Conservation (phyloP, 2,113 vertebrate species). For the Sceloporus tristichus region DNA sequence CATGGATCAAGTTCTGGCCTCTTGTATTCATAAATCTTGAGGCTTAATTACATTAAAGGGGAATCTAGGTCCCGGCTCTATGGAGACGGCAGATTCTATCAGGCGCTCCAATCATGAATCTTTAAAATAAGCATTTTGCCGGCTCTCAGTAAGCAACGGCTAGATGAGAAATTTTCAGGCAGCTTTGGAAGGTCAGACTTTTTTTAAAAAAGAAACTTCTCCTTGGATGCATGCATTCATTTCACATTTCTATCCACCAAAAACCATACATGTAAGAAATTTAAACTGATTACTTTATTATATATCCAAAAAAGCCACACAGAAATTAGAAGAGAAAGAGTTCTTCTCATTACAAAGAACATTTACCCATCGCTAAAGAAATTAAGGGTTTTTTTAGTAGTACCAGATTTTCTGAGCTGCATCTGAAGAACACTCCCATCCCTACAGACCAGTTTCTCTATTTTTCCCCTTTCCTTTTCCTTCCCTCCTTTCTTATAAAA, state of each 20-base stretch:
- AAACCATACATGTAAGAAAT: fast-evolving
- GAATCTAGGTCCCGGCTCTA: conserved; percentile 88
- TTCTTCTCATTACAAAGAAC: not conserved
- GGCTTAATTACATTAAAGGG: conserved; percentile 96
- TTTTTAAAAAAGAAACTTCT: not conserved
- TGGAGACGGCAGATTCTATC: conserved; percentile 92
- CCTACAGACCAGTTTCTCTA: not conserved
- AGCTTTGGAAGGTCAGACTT: conserved; percentile 38
- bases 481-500: not conserved
- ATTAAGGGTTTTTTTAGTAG: not conserved
- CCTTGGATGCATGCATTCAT: fast-evolving
- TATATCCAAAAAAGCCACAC: conserved; percentile 23
- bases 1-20: conserved; percentile 96
- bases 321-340: not conserved
- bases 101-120: conserved; percentile 86
- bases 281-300: fast-evolving
- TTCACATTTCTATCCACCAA: not conserved
- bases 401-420: not conserved
- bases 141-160: conserved; percentile 59
- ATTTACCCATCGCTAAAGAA: not conserved
- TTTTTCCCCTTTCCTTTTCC: not conserved
- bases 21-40: conserved; percentile 95
- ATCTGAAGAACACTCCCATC: not conserved
- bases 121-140: conserved; percentile 79
- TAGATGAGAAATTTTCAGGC: conserved; percentile 72